Evolutionary conservation across 1,140 invertebrate genomes (phyloP), one percentile per base, ranked within the genome.

Genomic region (Leptinotarsa texana): DNA sequence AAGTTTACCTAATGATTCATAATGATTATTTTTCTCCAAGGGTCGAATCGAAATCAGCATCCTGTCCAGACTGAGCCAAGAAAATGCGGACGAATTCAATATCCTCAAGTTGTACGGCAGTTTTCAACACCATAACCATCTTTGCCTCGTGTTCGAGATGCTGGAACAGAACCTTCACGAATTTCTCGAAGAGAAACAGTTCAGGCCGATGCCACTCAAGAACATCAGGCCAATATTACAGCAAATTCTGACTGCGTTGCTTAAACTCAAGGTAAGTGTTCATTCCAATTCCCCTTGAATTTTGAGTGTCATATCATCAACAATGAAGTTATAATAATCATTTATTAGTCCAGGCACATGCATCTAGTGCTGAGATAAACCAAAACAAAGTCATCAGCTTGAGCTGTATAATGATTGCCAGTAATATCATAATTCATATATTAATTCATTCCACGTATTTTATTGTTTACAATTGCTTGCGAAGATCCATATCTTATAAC

Each of bases 31-130:
- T 42, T 42, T 42, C 3, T 42, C 78, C 47, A 62, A 84, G 82
- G 98, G 98, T 79, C 98, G 99, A 89, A 99, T 99, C 88, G 98
- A 99, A 91, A 96, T 97, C 73, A 97, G 95, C 85, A 99, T 99
- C 87, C 89, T 99, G 84, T 97, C 96, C 74, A 92, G 97, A 78
- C 89, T 99, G 13, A 98, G 96, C 84, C 97, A 99, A 88, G 98
- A 99, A 91, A 99, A 98, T 92, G 98, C 98, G 79, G 98, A 99
- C 86, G 97, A 99, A 89, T 96, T 96, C 89, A 99, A 99, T 88
- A 99, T 99, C 90, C 98, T 99, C 75, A 95, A 98, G 74, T 98
- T 98, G 13, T 99, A 96, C 86, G 98, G 99, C 87, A 99, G 98
- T 88, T 99, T 99, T 87, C 96, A 98, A 87, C 98, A 99, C 88